Conservation (phyloP, 2,113 vertebrate species). For the Condylura cristata region DNA sequence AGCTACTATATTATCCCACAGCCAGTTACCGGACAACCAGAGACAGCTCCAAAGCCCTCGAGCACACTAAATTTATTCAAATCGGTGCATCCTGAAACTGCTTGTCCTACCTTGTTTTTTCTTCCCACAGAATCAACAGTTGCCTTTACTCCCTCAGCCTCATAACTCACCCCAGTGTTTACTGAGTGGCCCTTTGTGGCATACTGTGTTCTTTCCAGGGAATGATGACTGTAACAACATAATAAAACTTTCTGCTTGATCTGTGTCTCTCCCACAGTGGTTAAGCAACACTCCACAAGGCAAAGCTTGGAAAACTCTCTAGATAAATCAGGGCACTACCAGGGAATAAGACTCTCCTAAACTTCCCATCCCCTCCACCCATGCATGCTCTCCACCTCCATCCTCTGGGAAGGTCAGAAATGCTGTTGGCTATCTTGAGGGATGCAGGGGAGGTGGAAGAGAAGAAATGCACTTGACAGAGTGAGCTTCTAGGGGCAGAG, state of each 20-base stretch:
- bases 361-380: neutral
- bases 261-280: neutral
- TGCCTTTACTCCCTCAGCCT: neutral
- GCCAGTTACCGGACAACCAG: neutral
- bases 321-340: neutral
- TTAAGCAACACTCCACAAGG: neutral
- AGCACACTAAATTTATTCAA: neutral
- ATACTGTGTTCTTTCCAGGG: neutral
- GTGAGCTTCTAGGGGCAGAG: neutral
- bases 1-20: neutral
- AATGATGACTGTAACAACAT: neutral
- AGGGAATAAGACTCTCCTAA: neutral
- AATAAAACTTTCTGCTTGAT: neutral
- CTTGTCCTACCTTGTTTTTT: neutral
- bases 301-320: neutral
- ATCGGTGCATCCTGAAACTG: neutral
- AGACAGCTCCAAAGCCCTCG: neutral
- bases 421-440: neutral
- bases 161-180: neutral
- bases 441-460: neutral
- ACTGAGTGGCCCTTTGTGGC: neutral
- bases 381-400: too few species aligned
- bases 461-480: neutral
- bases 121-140: neutral
- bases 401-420: neutral